phyloP scores from a whole-genome alignment of 2,888 invertebrate genomes.

The Lagria hirta region DNA sequence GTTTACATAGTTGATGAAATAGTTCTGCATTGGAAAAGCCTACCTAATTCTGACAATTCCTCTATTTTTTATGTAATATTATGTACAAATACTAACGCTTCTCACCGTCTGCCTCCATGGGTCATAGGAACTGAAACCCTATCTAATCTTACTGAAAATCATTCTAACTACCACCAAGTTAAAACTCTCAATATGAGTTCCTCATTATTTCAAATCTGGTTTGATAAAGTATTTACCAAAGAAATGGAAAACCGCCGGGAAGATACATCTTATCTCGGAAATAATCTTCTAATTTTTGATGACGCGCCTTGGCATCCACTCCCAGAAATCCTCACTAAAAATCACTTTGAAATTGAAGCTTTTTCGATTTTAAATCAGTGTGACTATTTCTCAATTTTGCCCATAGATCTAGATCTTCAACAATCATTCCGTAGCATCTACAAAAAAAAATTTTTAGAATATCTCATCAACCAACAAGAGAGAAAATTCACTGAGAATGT shows the following conservation, averaged over 20 bases:
- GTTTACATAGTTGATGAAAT: constrained; percentile 8
- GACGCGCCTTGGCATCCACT: constrained; percentile 5
- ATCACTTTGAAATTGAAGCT: constrained; percentile 1
- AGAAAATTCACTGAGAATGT: constrained; percentile 12
- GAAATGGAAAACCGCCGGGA: constrained; percentile 3
- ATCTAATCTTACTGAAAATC: neutral
- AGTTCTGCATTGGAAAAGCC: constrained; percentile 4
- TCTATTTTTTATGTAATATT: neutral
- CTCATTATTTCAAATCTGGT: constrained; percentile 5
- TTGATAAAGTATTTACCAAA: constrained; percentile 1
- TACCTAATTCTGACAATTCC: constrained; percentile 4
- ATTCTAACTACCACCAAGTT: constrained; percentile 8
- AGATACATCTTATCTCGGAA: neutral
- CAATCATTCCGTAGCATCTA: neutral
- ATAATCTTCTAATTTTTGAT: constrained; percentile 4
- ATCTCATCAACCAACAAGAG: constrained; percentile 6
- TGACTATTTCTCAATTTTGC: neutral
- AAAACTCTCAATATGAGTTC: neutral
- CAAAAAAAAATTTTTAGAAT: constrained; percentile 1
- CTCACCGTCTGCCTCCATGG: constrained; percentile 8
- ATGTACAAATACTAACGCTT: constrained; percentile 7
- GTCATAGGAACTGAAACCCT: constrained; percentile 5
- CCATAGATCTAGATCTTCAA: constrained; percentile 3
- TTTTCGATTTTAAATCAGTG: constrained; percentile 2
- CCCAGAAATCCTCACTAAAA: constrained; percentile 1